A percentile compares a stretch with the other conserved stretches of the same genome.
Evolutionary conservation across 2,113 vertebrate species (phyloP).

Genomic region (Embiotoca jacksoni): DNA sequence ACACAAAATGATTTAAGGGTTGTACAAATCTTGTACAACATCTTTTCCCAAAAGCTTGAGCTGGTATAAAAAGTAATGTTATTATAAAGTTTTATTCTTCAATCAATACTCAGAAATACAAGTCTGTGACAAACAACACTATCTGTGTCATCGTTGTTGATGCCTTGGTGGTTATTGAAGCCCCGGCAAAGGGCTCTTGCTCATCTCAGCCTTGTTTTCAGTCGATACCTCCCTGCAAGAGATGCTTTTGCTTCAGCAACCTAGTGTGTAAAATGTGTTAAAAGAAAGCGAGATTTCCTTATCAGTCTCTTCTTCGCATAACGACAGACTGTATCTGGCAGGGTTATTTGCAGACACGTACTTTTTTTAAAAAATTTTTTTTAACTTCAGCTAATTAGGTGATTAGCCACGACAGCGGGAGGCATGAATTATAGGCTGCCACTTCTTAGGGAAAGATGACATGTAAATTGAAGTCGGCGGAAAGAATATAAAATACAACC

Average conservation of each 20-base stretch:
- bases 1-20: neutral
- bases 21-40: neutral
- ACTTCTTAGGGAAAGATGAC: constrained; percentile 6
- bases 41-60: neutral
- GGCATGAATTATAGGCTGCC: constrained; percentile 12
- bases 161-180: constrained; percentile 12
- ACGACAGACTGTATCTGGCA: neutral
- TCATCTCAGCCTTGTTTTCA: constrained; percentile 16
- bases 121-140: constrained; percentile 45
- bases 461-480: constrained; percentile 6
- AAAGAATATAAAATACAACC: constrained; percentile 13
- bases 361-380: constrained; percentile 13
- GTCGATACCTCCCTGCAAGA: constrained; percentile 23
- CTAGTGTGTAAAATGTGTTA: constrained; percentile 9
- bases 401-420: constrained; percentile 30
- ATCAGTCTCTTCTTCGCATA: constrained; percentile 13
- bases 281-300: constrained; percentile 29
- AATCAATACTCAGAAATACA: constrained; percentile 3
- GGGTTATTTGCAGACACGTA: too few species aligned
- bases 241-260: constrained; percentile 26
- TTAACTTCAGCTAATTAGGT: constrained; percentile 37
- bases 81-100: neutral
- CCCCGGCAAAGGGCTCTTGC: constrained; percentile 13
- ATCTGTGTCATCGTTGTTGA: constrained; percentile 28
- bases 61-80: neutral